A percentile compares a stretch with the other conserved stretches of the same genome.
phyloP scores from a whole-genome alignment of 2,113 vertebrate genomes.

The Myiozetetes cayanensis region DNA sequence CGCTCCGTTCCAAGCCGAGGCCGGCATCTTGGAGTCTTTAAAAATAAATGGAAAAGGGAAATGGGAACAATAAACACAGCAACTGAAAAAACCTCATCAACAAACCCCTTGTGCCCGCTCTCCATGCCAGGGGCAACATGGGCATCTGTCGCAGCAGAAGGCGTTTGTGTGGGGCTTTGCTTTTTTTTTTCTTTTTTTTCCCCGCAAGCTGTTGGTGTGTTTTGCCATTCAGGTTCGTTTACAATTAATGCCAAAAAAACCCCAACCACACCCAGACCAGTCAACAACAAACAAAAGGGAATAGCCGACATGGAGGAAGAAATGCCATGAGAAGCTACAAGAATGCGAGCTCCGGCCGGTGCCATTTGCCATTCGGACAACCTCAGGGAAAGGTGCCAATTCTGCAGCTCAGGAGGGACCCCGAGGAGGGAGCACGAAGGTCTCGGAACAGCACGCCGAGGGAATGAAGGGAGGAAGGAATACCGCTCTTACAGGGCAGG shows the following conservation, averaged over 20 bases:
- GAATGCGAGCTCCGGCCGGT: constrained; percentile 60
- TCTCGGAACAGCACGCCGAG: constrained; percentile 39
- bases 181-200: not conserved
- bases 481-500: constrained; percentile 21
- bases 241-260: constrained; percentile 68
- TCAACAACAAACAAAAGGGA: constrained; percentile 80
- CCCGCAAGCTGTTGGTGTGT: constrained; percentile 62
- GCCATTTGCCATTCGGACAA: constrained; percentile 70
- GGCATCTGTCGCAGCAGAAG: constrained; percentile 79
- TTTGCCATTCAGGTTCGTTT: constrained; percentile 75
- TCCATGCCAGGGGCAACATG: constrained; percentile 74
- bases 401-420: constrained; percentile 53
- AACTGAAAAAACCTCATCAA: constrained; percentile 61
- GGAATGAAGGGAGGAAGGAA: constrained; percentile 57
- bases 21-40: constrained; percentile 71
- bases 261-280: constrained; percentile 64
- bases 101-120: constrained; percentile 65
- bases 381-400: constrained; percentile 70
- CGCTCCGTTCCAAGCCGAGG: constrained; percentile 71
- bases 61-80: constrained; percentile 68
- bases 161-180: constrained; percentile 44
- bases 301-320: constrained; percentile 67
- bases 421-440: constrained; percentile 30
- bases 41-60: constrained; percentile 61
- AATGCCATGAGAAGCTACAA: constrained; percentile 68